Evolutionary conservation across 2,888 invertebrate species (phyloP).

Genomic region (Choristoneura rosaceana): DNA sequence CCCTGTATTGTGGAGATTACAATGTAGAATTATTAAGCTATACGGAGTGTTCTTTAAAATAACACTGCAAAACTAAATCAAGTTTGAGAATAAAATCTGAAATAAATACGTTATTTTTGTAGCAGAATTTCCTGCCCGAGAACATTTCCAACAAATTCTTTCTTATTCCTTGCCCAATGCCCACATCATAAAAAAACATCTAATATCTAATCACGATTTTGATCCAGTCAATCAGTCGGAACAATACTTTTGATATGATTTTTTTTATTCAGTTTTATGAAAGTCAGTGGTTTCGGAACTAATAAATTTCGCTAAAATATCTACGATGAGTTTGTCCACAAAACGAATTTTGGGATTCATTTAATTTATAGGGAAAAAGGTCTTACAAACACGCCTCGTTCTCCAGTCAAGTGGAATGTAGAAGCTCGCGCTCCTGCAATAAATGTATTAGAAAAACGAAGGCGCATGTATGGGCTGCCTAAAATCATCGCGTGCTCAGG

Average conservation of each 20-base stretch:
- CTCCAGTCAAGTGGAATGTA: neutral
- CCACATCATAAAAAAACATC: no score
- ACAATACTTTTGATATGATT: neutral
- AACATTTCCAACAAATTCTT: no score
- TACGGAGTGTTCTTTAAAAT: neutral
- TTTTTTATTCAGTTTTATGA: neutral
- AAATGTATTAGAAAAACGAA: slow-evolving; percentile 19
- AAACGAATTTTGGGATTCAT: neutral
- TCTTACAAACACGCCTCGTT: neutral
- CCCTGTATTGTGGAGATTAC: slow-evolving; percentile 14
- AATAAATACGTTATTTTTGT: no score
- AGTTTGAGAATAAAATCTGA: neutral
- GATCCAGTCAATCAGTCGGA: no score
- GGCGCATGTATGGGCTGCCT: slow-evolving; percentile 5
- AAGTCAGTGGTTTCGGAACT: neutral
- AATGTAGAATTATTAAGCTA: slow-evolving; percentile 4
- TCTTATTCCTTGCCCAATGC: no score
- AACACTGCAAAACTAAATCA: neutral
- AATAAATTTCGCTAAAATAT: neutral
- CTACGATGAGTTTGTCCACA: neutral
- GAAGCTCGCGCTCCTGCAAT: slow-evolving; percentile 9
- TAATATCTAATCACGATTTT: no score
- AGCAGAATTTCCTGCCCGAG: no score
- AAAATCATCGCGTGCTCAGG: neutral
- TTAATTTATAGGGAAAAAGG: neutral